phyloP scores from a whole-genome alignment of 2,113 vertebrate species.

The Corythornis madagascariensis region DNA sequence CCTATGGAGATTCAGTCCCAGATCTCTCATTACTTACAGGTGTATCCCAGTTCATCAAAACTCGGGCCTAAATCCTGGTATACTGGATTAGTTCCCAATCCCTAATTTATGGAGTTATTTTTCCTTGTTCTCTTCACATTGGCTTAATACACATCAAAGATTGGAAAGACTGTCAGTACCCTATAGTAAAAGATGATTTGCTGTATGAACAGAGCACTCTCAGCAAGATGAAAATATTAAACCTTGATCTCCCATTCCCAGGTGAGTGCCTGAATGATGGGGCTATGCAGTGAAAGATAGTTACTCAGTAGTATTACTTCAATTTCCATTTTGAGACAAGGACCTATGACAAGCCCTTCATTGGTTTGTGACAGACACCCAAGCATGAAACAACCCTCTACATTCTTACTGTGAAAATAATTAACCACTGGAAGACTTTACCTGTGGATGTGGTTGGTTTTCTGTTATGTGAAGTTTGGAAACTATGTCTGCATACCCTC shows the following conservation, averaged over 20 bases:
- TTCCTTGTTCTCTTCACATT: neutral
- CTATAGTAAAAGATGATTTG: neutral
- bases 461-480: neutral
- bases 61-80: neutral
- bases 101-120: slow-evolving; percentile 6
- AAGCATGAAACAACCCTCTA: neutral
- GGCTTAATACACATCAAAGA: neutral
- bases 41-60: neutral
- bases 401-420: neutral
- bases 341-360: neutral
- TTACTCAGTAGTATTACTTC: neutral
- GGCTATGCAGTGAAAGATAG: neutral
- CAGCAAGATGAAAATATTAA: neutral
- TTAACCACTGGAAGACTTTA: neutral
- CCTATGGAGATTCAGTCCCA: neutral
- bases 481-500: neutral
- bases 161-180: neutral
- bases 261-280: neutral
- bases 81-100: neutral
- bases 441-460: neutral
- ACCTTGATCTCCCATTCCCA: neutral
- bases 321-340: neutral
- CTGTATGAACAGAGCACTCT: neutral
- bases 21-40: neutral
- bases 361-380: neutral